Evolutionary conservation across 2,797 vertebrate species (phyloP).

Genomic region (Enteromius unitaeniatus): DNA sequence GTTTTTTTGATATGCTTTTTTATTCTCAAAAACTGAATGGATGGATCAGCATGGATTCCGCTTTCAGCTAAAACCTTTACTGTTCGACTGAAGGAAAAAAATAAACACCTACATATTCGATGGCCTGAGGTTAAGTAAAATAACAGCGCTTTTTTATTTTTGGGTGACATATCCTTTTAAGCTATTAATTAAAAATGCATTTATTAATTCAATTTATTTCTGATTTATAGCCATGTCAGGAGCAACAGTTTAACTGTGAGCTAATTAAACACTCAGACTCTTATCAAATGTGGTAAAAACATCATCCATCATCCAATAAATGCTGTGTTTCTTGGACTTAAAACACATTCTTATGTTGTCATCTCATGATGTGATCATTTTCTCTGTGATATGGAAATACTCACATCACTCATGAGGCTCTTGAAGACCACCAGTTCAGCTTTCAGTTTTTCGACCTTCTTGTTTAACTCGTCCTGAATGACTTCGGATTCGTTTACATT

Average conservation of each 20-base stretch:
- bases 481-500: slow-evolving; percentile 86
- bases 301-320: background rate
- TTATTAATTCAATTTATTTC: background rate
- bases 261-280: background rate
- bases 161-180: background rate
- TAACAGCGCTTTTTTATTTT: background rate
- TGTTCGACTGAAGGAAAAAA: background rate
- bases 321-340: background rate
- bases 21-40: background rate
- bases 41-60: background rate
- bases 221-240: background rate
- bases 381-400: slow-evolving; percentile 65
- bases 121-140: background rate
- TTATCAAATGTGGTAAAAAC: background rate
- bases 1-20: background rate
- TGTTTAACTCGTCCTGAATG: slow-evolving; percentile 89
- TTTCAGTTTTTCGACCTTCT: slow-evolving; percentile 94
- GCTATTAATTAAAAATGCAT: background rate
- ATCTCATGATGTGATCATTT: background rate
- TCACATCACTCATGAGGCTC: slow-evolving; percentile 97
- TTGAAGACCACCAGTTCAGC: slow-evolving; percentile 97
- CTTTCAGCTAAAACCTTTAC: background rate
- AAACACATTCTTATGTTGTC: background rate
- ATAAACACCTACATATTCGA: background rate
- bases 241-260: background rate